Base-by-base conservation (phyloP, 1,140 invertebrate genomes). In the Drosophila rufa region DNA sequence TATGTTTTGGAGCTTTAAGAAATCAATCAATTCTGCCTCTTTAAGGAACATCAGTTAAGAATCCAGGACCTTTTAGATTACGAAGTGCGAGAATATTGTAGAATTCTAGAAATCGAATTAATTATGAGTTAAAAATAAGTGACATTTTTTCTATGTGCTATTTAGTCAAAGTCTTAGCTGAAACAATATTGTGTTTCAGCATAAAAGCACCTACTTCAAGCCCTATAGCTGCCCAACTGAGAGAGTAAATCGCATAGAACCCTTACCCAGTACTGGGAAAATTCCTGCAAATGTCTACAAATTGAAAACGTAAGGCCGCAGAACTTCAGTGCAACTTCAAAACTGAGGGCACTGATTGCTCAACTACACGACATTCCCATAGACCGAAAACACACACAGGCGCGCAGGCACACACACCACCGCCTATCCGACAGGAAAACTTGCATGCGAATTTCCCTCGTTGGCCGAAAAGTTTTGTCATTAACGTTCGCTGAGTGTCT, bases 381-480 rank as follows among this genome's bases (percentile, higher is more conserved):
- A 69, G 62, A 65, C 43, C 36, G 12, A 30, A 25, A 33, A 66
- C 11, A 60, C 19, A 65, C 14, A 70, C 19, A 57, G 33, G 4
- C 33, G 19, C 17, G 33, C 30, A 15, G 51, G 51, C 33, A n/a
- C 19, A 38, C 51, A 38, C 51, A 55, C 17, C 51, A 38, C 36
- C 4, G 36, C 38, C 68, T n/a, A 58, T 33, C 45, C 53, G 5
- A 30, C 64, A 45, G 57, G 56, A 17, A 66, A 83, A 83, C 56
- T 80, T 85, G 82, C 81, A 85, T 80, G 78, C 81, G 73, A 80
- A 81, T 84, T 85, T 80, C 68, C 55, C 71, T 73, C 76, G 84
- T 79, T 84, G 77, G 81, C 80, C 81, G 81, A 85, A 82, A 90
- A 90, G 78, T 90, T 90, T 90, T 90, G 75, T 89, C 85, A 90